Evolutionary conservation across 2,797 vertebrate species (phyloP), one percentile per base, ranked within the genome.

Genomic region (Enteromius viviparus): DNA sequence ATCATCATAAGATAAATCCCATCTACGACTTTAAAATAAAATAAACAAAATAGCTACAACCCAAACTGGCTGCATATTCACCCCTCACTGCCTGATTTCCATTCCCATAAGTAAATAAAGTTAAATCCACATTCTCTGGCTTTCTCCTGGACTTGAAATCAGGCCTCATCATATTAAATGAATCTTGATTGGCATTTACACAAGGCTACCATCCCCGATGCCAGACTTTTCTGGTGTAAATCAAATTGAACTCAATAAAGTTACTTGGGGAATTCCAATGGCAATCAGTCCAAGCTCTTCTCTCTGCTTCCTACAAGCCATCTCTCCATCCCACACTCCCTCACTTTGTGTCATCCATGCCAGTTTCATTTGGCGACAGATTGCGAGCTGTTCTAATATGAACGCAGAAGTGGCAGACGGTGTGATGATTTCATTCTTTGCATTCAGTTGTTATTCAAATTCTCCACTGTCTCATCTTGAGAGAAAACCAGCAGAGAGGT

Each of bases 221-320:
- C 87, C 89, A 91, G 86, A 81, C 83, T 15, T 82, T 87, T 85
- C 84, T 91, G 91, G 90, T 90, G 87, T 62, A 85, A 89, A 87
- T 91, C 89, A 91, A 91, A 92, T 90, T 91, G 86, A 81, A 86
- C 78, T 70, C 86, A 79, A 91, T 88, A 86, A 89, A 72, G 77
- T 87, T 89, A 90, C 91, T 89, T 91, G 90, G 82, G 82, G 89
- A 91, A 86, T 90, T 86, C 90, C 75, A 79, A 58, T 32, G 76
- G 32, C 77, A 77, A 37, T n/a, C 34, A 78, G 69, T 70, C 78
- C 42, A 82, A 47, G 62, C 42, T 47, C 32, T 34, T 1, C 21
- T 72, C 76, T 32, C 78, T n/a, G 72, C 58, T 82, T 66, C 71
- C 4, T 68, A 76, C 80, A 75, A 85, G 29, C 47, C 34, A 83